Percentiles rank a stretch among this genome's conserved stretches.
These are phyloP conservation scores for Laothoe populi DNA, from an alignment of 2,888 invertebrate genomes.

Conservation along the genomic window DNA sequence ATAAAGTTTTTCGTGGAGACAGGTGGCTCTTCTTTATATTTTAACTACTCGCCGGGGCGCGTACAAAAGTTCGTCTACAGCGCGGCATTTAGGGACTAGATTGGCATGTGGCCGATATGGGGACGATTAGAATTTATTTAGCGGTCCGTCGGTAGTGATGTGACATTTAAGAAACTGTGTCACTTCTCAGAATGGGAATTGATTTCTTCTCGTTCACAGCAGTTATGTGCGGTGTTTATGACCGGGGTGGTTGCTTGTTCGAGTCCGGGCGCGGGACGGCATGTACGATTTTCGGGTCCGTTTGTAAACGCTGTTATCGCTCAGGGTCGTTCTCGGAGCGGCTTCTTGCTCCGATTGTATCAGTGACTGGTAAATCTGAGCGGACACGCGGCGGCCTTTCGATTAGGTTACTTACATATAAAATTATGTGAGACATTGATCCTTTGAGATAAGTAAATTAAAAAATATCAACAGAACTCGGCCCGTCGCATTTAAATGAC, in stretches of 20 bases:
- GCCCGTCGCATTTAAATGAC: slow-evolving; percentile 34
- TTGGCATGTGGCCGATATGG: slow-evolving; percentile 61
- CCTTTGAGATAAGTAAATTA: slow-evolving; percentile 54
- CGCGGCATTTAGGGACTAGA: slow-evolving; percentile 69
- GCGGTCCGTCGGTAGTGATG: slow-evolving; percentile 82
- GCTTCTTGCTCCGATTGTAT: slow-evolving; percentile 80
- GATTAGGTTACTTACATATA: slow-evolving; percentile 72
- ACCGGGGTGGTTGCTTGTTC: slow-evolving; percentile 44
- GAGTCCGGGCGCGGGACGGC: slow-evolving; percentile 41
- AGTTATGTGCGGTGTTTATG: slow-evolving; percentile 80
- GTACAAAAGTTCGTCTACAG: slow-evolving; percentile 65
- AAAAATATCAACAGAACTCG: slow-evolving; percentile 35
- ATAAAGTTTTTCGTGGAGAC: slow-evolving; percentile 84
- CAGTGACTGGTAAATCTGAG: slow-evolving; percentile 73
- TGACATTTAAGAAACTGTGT: slow-evolving; percentile 84
- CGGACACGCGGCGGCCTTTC: slow-evolving; percentile 67
- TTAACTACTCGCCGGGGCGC: slow-evolving; percentile 65
- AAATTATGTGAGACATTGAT: slow-evolving; percentile 75
- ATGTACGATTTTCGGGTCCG: slow-evolving; percentile 50
- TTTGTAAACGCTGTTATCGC: slow-evolving; percentile 74
- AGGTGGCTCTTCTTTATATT: slow-evolving; percentile 84
- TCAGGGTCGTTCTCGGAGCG: slow-evolving; percentile 63
- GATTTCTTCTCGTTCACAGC: slow-evolving; percentile 81
- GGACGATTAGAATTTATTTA: slow-evolving; percentile 80
- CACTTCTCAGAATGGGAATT: slow-evolving; percentile 83